phyloP scores from a whole-genome alignment of 2,797 vertebrate genomes.

The Balearica regulorum region DNA sequence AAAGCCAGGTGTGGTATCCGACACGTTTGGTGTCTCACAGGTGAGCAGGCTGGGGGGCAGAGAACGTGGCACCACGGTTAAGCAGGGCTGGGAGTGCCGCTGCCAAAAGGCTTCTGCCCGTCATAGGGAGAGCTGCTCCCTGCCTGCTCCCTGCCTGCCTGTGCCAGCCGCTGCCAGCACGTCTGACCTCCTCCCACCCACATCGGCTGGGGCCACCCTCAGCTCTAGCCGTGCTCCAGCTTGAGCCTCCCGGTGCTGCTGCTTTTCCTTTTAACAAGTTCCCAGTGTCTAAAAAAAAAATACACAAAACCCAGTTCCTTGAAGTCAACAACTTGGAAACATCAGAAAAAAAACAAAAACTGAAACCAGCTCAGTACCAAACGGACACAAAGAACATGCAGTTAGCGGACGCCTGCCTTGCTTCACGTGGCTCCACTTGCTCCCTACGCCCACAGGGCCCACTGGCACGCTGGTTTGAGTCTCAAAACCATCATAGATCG shows the following conservation, averaged over 20 bases:
- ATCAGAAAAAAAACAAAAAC: neutral
- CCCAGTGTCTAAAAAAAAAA: conserved; percentile 51
- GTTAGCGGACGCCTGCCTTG: conserved; percentile 21
- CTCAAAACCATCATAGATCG: neutral
- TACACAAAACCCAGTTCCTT: conserved; percentile 50
- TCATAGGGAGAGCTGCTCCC: neutral
- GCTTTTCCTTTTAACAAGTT: conserved; percentile 41
- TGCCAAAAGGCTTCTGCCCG: neutral
- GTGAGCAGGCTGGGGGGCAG: neutral
- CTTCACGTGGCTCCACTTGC: neutral
- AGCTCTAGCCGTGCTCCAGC: neutral
- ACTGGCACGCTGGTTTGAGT: neutral
- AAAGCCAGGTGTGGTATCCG: fast-evolving
- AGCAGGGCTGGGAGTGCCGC: fast-evolving
- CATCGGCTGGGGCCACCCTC: fast-evolving
- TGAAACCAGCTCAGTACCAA: conserved; percentile 62
- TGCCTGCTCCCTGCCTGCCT: neutral
- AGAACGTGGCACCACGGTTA: fast-evolving
- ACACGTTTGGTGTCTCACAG: fast-evolving
- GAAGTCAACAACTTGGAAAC: conserved; percentile 37
- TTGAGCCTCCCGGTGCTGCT: conserved; percentile 16
- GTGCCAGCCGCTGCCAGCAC: neutral
- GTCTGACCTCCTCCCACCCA: neutral
- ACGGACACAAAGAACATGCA: conserved; percentile 51
- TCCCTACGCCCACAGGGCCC: neutral